Evolutionary conservation across 2,113 vertebrate genomes (phyloP).

Genomic region (Cyphomyrus discorhynchus): DNA sequence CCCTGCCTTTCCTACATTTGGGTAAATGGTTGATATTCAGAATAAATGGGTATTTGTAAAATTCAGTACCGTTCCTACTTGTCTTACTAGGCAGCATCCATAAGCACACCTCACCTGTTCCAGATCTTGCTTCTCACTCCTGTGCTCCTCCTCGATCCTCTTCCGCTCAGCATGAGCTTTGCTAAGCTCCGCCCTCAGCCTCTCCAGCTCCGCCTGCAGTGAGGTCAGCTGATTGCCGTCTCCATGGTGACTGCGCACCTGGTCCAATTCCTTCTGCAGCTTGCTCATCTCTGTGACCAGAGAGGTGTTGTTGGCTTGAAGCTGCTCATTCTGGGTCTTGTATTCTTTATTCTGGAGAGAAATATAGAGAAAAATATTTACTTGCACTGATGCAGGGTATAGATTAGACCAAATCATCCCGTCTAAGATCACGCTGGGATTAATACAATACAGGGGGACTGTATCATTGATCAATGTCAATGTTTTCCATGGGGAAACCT

Average conservation of each 20-base stretch:
- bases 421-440: neutral
- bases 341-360: conserved; percentile 71
- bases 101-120: conserved; percentile 59
- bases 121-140: conserved; percentile 66
- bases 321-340: conserved; percentile 66
- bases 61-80: neutral
- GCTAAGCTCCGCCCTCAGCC: conserved; percentile 64
- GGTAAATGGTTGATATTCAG: neutral
- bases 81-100: neutral
- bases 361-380: neutral
- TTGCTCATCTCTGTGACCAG: conserved; percentile 66
- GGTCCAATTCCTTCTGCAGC: conserved; percentile 75
- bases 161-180: conserved; percentile 58
- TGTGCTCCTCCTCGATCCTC: conserved; percentile 66
- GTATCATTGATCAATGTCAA: neutral
- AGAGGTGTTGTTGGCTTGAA: conserved; percentile 38
- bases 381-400: neutral
- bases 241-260: conserved; percentile 42
- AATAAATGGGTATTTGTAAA: neutral
- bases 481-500: neutral
- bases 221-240: conserved; percentile 51
- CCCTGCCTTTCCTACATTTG: neutral
- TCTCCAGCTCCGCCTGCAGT: conserved; percentile 71
- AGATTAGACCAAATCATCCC: neutral
- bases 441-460: neutral